These are phyloP conservation scores for Amazona finschi DNA, from an alignment of 2,797 vertebrate genomes.

Conservation along the genomic window DNA sequence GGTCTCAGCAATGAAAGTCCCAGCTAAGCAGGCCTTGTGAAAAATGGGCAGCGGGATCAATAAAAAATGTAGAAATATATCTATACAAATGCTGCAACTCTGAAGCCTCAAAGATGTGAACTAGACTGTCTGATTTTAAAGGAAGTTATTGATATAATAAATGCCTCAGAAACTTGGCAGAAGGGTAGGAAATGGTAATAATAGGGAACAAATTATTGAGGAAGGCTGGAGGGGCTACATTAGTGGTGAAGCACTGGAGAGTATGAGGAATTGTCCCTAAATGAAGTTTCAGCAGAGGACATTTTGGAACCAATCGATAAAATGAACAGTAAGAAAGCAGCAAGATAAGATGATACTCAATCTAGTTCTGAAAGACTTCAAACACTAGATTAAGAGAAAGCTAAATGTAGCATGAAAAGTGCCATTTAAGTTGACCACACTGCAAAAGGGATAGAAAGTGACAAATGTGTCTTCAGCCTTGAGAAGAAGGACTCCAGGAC, in stretches of 20 bases:
- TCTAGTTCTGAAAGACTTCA: slow-evolving; percentile 53
- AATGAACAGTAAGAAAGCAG: slow-evolving; percentile 35
- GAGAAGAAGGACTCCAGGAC: slow-evolving; percentile 51
- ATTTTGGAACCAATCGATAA: slow-evolving; percentile 58
- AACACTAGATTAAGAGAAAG: slow-evolving; percentile 55
- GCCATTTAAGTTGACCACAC: slow-evolving; percentile 32
- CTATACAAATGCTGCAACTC: slow-evolving; percentile 8
- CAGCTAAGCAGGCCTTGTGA: slow-evolving; percentile 29
- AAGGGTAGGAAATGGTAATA: slow-evolving; percentile 30
- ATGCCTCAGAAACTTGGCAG: slow-evolving; percentile 58
- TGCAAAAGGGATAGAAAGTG: slow-evolving; percentile 34
- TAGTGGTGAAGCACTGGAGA: slow-evolving; percentile 37
- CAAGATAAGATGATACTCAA: slow-evolving; percentile 50
- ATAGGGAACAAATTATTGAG: slow-evolving; percentile 42
- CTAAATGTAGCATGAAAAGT: slow-evolving; percentile 58
- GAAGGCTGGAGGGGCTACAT: slow-evolving; percentile 36
- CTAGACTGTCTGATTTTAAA: slow-evolving; percentile 20
- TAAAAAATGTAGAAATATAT: slow-evolving; percentile 49
- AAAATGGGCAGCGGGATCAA: slow-evolving; percentile 42
- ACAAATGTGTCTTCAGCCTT: slow-evolving; percentile 52
- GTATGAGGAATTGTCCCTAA: slow-evolving; percentile 58
- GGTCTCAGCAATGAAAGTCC: slow-evolving; percentile 46
- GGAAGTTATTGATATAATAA: slow-evolving; percentile 55
- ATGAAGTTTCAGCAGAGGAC: slow-evolving; percentile 62
- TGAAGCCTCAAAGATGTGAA: slow-evolving; percentile 33